Evolutionary conservation across 2,113 vertebrate genomes (phyloP).

Genomic region (Siniperca knerii): DNA sequence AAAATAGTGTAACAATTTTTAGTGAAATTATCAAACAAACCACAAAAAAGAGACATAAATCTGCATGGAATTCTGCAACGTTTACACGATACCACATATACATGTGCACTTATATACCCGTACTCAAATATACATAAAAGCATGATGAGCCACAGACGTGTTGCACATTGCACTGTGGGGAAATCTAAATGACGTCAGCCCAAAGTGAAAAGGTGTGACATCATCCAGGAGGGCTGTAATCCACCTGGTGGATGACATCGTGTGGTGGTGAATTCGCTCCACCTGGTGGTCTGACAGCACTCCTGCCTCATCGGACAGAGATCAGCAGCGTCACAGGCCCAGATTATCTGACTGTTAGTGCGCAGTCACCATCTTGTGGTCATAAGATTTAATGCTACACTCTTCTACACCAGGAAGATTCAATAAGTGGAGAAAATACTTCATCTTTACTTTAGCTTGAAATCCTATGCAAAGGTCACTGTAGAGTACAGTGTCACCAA

Average conservation of each 20-base stretch:
- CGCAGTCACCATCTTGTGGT: conserved; percentile 35
- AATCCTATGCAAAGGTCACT: neutral
- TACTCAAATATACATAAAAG: neutral
- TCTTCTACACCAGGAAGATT: neutral
- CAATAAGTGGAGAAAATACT: neutral
- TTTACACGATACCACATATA: neutral
- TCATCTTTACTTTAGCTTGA: neutral
- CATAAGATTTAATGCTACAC: neutral
- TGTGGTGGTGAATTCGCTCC: neutral
- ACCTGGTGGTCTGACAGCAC: conserved; percentile 33
- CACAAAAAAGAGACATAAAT: neutral
- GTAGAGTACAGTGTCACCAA: neutral
- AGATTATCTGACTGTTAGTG: neutral
- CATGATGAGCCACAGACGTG: neutral
- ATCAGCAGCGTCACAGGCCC: rapidly evolving
- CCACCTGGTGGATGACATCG: neutral
- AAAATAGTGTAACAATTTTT: too few species aligned
- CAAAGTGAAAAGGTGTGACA: neutral
- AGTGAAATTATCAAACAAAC: neutral
- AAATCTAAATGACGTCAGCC: conserved; percentile 25
- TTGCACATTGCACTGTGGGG: conserved; percentile 14
- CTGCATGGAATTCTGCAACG: too few species aligned
- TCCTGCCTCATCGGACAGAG: neutral
- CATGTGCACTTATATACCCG: neutral
- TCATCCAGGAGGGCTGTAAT: conserved; percentile 6